Conservation (phyloP, 1,140 invertebrate species). For the Drosophila triauraria region DNA sequence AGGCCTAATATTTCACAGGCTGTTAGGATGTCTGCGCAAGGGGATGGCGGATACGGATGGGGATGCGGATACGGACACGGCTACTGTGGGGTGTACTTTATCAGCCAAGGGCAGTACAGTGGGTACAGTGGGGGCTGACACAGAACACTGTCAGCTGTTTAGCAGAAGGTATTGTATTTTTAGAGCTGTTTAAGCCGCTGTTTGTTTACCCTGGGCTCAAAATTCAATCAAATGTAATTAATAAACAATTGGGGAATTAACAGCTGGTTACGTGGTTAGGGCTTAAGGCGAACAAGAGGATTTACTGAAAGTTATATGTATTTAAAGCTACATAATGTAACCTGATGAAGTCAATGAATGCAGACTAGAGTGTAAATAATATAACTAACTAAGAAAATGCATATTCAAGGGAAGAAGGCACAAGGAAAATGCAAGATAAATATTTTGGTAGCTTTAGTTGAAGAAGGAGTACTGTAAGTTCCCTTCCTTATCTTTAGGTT, state of each 20-base stretch:
- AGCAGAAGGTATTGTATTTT: background rate
- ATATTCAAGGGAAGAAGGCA: too few species aligned
- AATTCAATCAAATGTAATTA: constrained; percentile 18
- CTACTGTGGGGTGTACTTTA: constrained; percentile 14
- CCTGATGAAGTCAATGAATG: too few species aligned
- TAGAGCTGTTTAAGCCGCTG: constrained; percentile 3
- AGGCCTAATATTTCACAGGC: constrained; percentile 57
- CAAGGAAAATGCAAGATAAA: too few species aligned
- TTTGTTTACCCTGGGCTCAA: background rate
- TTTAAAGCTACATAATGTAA: too few species aligned
- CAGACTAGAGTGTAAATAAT: too few species aligned
- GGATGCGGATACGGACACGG: background rate
- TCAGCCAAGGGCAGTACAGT: constrained; percentile 36
- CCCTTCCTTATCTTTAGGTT: background rate
- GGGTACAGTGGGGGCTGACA: background rate
- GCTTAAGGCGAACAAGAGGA: background rate
- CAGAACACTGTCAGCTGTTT: constrained; percentile 13
- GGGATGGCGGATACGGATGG: background rate
- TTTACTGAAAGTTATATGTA: background rate
- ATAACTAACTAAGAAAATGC: too few species aligned
- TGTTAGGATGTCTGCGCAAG: constrained; percentile 44
- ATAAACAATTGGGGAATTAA: constrained; percentile 13
- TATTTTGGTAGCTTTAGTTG: too few species aligned
- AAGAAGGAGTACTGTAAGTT: background rate
- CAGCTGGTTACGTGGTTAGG: background rate